phyloP scores from a whole-genome alignment of 1,140 invertebrate genomes.

The Trigoniulus corallinus region DNA sequence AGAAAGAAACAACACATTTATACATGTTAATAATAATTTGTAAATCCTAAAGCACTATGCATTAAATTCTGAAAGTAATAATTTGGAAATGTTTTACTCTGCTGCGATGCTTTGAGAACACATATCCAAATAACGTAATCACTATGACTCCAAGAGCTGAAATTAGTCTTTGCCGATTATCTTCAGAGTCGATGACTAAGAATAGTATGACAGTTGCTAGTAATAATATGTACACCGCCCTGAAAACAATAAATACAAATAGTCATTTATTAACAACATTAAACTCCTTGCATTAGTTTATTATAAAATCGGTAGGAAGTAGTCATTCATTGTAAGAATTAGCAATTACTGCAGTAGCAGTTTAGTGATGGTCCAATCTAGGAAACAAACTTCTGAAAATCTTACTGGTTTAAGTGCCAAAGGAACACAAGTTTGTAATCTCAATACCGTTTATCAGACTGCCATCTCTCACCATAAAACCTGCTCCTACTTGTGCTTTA shows the following conservation, averaged over 20 bases:
- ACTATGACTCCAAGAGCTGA: conserved; percentile 42
- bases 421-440: no score
- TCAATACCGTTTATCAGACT: no score
- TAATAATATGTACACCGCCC: conserved; percentile 21
- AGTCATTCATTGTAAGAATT: not conserved
- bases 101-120: conserved; percentile 43
- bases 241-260: conserved; percentile 3
- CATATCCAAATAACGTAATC: conserved; percentile 26
- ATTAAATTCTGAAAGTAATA: not conserved
- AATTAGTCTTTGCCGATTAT: conserved; percentile 33
- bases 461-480: no score
- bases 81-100: conserved; percentile 18
- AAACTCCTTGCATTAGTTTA: not conserved
- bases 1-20: not conserved
- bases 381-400: no score
- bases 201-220: conserved; percentile 35
- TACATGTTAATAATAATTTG: conserved; percentile 1
- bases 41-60: not conserved
- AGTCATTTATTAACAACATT: conserved; percentile 3
- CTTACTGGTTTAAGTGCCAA: no score
- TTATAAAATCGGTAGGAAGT: not conserved
- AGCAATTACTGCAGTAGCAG: conserved; percentile 1
- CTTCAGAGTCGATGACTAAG: conserved; percentile 42
- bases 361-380: no score
- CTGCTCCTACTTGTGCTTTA: no score